Base-by-base conservation (phyloP, 2,888 invertebrate species). In the Chrysopilus asiliformis region DNA sequence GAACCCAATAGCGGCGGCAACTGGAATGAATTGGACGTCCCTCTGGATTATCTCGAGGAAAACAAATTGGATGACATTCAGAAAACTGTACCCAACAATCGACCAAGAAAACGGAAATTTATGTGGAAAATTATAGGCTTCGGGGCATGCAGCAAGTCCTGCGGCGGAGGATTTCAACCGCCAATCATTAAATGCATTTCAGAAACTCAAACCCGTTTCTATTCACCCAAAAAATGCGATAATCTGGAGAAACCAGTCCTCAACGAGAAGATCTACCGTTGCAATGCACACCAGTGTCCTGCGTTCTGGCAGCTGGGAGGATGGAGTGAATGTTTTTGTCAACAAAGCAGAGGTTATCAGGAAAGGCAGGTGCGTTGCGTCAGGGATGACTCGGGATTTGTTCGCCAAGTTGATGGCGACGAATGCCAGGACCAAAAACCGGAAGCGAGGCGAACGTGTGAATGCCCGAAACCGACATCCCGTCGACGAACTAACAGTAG, bases 321-420 rank as follows among this genome's bases (percentile, higher is more conserved):
- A 12, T 91, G 87, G 82, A 73, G 77, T 10, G 69, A 76, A 1
- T 91, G 91, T 53, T 76, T 78, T 9, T 89, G 91, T 56, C 81
- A 38, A 0, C 40, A 44, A 1, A 50, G 46, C 1, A 68, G 72
- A 13, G 87, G 86, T 1, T 66, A 71, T 18, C 79, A 79, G 50
- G 76, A 72, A 1, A 69, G 86, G 35, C 69, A 72, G 12, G 70
- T 85, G 18, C 74, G 74, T 40, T 91, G 86, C 59, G 76, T 57
- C 22, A 60, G 60, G 40, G 57, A 58, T 29, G 51, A 58, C 34
- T 46, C 49, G 3, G 54, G 47, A 17, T 60, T 56, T 1, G 45
- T 46, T n/a, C 39, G 70, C 55, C 59, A 66, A 40, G 72, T 79
- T 1, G 62, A 71, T 4, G 73, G 73, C 19, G 64, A 64, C 2